phyloP scores from a whole-genome alignment of 2,113 vertebrate genomes.

The Equus przewalskii region DNA sequence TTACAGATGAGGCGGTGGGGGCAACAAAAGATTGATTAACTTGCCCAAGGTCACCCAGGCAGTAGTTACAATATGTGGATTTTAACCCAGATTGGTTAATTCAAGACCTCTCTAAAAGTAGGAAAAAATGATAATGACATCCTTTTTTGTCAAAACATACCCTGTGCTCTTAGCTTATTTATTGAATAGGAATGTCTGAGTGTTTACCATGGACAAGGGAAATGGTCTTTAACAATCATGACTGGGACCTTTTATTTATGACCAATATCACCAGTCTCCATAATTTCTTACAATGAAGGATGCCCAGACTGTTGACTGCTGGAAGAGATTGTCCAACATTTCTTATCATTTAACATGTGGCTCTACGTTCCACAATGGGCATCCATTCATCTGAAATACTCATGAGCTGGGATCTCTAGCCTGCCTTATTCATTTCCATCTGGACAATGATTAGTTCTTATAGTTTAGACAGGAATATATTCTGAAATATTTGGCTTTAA shows the following conservation, averaged over 20 bases:
- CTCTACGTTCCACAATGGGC: neutral
- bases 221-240: neutral
- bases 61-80: neutral
- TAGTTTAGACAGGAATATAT: neutral
- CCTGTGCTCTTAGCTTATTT: neutral
- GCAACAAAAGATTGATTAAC: no score
- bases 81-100: neutral
- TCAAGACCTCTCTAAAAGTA: neutral
- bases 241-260: neutral
- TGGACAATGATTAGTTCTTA: neutral
- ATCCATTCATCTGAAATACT: neutral
- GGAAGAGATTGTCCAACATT: neutral
- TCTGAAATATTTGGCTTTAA: neutral
- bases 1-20: neutral
- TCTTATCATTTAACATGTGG: neutral
- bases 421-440: neutral
- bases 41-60: no score
- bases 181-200: neutral
- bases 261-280: neutral
- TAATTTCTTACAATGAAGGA: neutral
- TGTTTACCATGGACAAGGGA: neutral
- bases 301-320: neutral
- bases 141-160: neutral
- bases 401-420: neutral
- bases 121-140: neutral